Base-by-base conservation (phyloP, 2,888 invertebrate genomes). In the Antheraea assamensis region DNA sequence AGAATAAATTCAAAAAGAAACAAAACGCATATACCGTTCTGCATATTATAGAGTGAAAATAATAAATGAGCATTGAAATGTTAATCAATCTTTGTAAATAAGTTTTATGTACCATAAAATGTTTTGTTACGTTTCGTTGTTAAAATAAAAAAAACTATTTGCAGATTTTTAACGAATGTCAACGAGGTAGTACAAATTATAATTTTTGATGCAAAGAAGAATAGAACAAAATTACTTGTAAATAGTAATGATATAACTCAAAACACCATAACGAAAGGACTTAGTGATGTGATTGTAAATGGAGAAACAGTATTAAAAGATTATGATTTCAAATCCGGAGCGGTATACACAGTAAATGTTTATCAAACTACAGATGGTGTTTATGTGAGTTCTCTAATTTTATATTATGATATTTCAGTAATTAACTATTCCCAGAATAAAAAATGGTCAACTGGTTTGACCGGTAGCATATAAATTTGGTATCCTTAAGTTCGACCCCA, bases 301-400 rank as follows among this genome's bases (percentile, higher is more conserved):
- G 87, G 86, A 0, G 79, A 83, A 42, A 77, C 78, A 47, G 82
- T 94, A 10, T 71, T 91, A 24, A 78, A 82, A 24, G 82, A 85
- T 73, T 94, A 87, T 76, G 77, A 76, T 0, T 89, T 96, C 1
- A 88, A 93, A 80, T 85, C 95, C 7, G 97, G 97, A 0, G 97
- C 96, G 21, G 96, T 96, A 21, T 97, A 97, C 79, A 95, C 96
- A 0, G 82, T 96, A 17, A 89, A 95, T 79, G 84, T 94, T 74
- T 86, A 92, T 81, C 83, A 93, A 78, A 90, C 91, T 70, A 81
- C 80, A 0, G 79, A 81, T n/a, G 88, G 90, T 17, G 81, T 80
- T 61, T 91, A 87, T 75, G 92, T 92, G 83, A 85, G 92, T 90
- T 70, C 27, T 64, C 3, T 64, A 30, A 64, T 30, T 30, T 30